A percentile compares a stretch with the other conserved stretches of the same genome.
phyloP scores from a whole-genome alignment of 2,113 vertebrate genomes.

The Actenoides hombroni region DNA sequence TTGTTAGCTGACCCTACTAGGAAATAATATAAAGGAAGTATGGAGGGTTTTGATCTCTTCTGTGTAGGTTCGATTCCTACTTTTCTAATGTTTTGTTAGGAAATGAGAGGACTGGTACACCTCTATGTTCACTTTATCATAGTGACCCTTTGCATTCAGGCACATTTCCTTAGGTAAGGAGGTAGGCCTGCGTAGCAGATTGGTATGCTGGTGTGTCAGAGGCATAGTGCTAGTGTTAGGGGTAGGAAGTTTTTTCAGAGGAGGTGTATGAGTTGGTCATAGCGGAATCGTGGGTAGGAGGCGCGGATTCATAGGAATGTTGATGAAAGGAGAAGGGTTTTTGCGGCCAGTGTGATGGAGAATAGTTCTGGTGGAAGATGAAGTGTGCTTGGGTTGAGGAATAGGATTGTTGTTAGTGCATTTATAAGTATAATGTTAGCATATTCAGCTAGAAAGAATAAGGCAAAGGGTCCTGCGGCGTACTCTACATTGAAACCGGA shows the following conservation, averaged over 20 bases:
- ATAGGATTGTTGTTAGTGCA: rapidly evolving
- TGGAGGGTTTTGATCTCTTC: conserved; percentile 23
- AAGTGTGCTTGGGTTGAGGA: rapidly evolving
- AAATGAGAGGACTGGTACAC: background rate
- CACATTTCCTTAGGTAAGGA: background rate
- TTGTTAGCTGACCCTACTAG: conserved; percentile 67
- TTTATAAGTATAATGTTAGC: background rate
- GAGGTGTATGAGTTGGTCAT: rapidly evolving
- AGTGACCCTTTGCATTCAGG: background rate
- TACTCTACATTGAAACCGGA: rapidly evolving
- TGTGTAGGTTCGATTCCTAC: conserved; percentile 16
- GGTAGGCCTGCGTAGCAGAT: rapidly evolving
- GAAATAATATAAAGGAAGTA: conserved; percentile 52
- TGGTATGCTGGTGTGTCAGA: background rate
- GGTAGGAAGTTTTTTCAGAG: background rate
- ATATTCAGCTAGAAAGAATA: background rate
- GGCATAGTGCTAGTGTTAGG: background rate
- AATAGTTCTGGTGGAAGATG: rapidly evolving
- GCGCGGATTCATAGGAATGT: rapidly evolving
- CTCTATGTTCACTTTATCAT: background rate
- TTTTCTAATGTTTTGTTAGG: conserved; percentile 38
- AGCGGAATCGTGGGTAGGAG: background rate
- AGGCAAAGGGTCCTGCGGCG: rapidly evolving
- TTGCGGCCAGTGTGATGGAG: rapidly evolving
- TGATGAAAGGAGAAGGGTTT: rapidly evolving